Conservation (phyloP, 2,888 invertebrate genomes). For the Syritta pipiens region DNA sequence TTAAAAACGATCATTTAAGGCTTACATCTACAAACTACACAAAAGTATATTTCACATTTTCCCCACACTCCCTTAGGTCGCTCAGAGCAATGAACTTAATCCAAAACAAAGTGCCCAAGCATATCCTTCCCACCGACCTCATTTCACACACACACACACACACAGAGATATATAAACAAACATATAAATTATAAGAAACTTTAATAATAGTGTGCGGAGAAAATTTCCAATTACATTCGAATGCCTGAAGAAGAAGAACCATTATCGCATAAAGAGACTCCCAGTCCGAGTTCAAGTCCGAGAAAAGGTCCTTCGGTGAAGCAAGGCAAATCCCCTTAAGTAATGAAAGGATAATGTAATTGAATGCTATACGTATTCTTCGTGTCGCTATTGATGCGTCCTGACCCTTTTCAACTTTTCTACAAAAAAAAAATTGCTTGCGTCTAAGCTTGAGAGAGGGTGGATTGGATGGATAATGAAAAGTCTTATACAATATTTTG, state of each 20-base stretch:
- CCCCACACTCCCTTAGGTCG: too few relatives aligned
- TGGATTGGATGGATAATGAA: constrained; percentile 43
- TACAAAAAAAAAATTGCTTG: constrained; percentile 6
- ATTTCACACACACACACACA: too few relatives aligned
- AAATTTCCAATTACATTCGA: constrained; percentile 11
- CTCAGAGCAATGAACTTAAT: too few relatives aligned
- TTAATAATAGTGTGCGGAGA: constrained; percentile 12
- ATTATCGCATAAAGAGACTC: constrained; percentile 15
- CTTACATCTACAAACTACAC: too few relatives aligned
- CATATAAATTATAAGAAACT: constrained; percentile 13
- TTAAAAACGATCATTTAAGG: too few relatives aligned
- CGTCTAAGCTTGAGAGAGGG: background rate
- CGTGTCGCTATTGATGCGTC: constrained; percentile 32
- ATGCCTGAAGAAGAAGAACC: background rate
- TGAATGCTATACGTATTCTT: constrained; percentile 19
- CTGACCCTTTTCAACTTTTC: constrained; percentile 21
- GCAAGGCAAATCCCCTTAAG: constrained; percentile 14
- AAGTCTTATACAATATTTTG: constrained; percentile 48
- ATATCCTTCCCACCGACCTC: too few relatives aligned
- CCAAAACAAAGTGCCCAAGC: too few relatives aligned
- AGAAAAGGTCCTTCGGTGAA: background rate
- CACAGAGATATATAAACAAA: too few relatives aligned
- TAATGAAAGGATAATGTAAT: constrained; percentile 48
- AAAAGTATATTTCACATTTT: too few relatives aligned
- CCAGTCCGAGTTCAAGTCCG: too few relatives aligned